Conservation (phyloP, 2,888 invertebrate species). For the Polietes domitor region DNA sequence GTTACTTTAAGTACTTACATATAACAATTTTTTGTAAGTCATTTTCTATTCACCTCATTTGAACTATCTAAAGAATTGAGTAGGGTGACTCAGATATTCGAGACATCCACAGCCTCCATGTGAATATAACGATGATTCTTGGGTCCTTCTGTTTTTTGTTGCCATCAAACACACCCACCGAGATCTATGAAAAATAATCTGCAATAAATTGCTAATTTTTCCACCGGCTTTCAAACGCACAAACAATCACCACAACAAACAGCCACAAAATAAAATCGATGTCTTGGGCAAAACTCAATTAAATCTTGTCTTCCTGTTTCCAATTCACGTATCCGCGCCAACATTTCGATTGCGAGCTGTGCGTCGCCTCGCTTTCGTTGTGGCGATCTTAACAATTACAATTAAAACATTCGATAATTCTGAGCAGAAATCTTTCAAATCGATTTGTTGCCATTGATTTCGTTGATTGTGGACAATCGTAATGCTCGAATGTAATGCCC, state of each 20-base stretch:
- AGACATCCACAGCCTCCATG: no score
- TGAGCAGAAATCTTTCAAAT: slow-evolving; percentile 11
- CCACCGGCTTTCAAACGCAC: not conserved
- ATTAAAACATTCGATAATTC: slow-evolving; percentile 54
- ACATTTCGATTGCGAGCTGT: not conserved
- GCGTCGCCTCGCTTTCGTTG: not conserved
- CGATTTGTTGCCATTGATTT: slow-evolving; percentile 48
- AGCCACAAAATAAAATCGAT: slow-evolving; percentile 29
- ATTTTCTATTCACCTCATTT: no score
- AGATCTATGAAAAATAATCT: slow-evolving; percentile 63
- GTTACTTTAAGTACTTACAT: no score
- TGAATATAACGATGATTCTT: not conserved
- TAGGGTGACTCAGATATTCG: no score
- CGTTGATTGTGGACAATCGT: slow-evolving; percentile 54
- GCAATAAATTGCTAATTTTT: slow-evolving; percentile 50
- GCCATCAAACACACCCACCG: slow-evolving; percentile 61
- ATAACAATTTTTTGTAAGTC: no score
- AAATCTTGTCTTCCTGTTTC: slow-evolving; percentile 60
- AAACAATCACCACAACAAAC: slow-evolving; percentile 27
- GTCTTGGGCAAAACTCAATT: slow-evolving; percentile 64
- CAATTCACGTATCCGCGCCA: not conserved
- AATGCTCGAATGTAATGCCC: slow-evolving; percentile 33
- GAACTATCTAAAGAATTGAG: no score
- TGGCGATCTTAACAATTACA: slow-evolving; percentile 57
- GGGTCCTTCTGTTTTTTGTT: not conserved